A percentile compares a stretch with the other conserved stretches of the same genome.
Evolutionary conservation across 2,888 invertebrate genomes (phyloP).

Genomic region (Sympetrum striolatum): DNA sequence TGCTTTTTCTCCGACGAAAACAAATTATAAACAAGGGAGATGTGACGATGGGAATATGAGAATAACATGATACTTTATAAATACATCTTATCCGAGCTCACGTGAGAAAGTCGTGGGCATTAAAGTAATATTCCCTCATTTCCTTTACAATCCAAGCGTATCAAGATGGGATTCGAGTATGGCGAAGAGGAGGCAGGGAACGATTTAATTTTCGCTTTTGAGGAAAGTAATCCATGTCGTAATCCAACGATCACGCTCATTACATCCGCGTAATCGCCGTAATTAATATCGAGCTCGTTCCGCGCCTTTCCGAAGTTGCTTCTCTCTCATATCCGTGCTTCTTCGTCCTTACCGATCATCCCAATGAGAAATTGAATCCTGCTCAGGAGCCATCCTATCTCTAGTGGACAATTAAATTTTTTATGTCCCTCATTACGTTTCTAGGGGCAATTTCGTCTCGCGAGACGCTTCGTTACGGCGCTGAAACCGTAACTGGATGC

Average conservation of each 20-base stretch:
- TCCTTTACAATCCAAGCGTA: too few species aligned
- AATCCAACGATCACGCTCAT: background rate
- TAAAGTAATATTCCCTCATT: too few species aligned
- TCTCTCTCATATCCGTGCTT: background rate
- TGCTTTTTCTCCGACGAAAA: too few species aligned
- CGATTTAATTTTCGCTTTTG: background rate
- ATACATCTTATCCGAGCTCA: too few species aligned
- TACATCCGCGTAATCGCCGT: background rate
- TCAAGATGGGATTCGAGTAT: too few species aligned
- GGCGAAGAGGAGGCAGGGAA: background rate
- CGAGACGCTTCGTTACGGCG: background rate
- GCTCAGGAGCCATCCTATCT: background rate
- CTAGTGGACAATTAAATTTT: background rate
- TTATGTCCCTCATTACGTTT: background rate
- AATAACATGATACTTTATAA: too few species aligned
- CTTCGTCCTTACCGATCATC: background rate
- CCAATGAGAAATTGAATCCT: background rate
- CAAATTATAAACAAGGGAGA: too few species aligned
- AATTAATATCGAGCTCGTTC: background rate
- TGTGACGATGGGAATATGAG: too few species aligned
- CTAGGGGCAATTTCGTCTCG: background rate
- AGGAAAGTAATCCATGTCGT: background rate
- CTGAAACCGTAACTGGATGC: background rate
- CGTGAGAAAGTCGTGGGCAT: too few species aligned
- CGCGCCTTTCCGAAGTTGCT: background rate